These are phyloP conservation scores for Icerya purchasi DNA, from an alignment of 2,888 invertebrate genomes.

Conservation along the genomic window DNA sequence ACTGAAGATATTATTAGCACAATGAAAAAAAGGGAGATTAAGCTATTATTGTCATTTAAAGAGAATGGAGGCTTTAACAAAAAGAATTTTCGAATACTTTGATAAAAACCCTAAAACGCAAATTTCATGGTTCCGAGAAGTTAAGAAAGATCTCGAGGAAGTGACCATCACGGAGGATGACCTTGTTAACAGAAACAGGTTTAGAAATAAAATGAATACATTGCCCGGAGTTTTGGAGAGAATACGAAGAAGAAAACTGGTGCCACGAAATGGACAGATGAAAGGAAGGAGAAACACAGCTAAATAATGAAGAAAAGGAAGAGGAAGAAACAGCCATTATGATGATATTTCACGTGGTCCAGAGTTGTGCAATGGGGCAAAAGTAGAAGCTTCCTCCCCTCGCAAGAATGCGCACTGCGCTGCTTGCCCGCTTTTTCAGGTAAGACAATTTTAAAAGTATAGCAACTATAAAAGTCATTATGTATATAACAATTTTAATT, in stretches of 20 bases:
- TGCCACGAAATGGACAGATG: neutral
- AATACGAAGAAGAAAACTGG: neutral
- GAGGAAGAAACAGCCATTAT: neutral
- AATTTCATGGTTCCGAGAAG: neutral
- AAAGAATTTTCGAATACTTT: neutral
- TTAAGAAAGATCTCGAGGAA: neutral
- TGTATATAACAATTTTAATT: too few relatives aligned
- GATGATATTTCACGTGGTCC: neutral
- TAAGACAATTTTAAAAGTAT: too few relatives aligned
- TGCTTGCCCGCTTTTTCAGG: too few relatives aligned
- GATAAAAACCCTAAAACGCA: neutral
- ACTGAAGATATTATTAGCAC: neutral
- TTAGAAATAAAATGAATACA: neutral
- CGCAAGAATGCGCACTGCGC: too few relatives aligned
- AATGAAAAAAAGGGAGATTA: neutral
- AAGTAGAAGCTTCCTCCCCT: too few relatives aligned
- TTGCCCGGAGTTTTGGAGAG: neutral
- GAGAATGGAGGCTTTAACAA: neutral
- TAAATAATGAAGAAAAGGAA: neutral
- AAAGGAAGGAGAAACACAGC: neutral
- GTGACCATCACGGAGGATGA: neutral
- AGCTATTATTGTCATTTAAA: neutral
- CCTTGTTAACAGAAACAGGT: neutral
- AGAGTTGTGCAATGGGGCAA: too few relatives aligned
- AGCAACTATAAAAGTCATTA: too few relatives aligned